Evolutionary conservation across 2,113 vertebrate genomes (phyloP), one percentile per base, ranked within the genome.

Genomic region (Pelmatolapia mariae): DNA sequence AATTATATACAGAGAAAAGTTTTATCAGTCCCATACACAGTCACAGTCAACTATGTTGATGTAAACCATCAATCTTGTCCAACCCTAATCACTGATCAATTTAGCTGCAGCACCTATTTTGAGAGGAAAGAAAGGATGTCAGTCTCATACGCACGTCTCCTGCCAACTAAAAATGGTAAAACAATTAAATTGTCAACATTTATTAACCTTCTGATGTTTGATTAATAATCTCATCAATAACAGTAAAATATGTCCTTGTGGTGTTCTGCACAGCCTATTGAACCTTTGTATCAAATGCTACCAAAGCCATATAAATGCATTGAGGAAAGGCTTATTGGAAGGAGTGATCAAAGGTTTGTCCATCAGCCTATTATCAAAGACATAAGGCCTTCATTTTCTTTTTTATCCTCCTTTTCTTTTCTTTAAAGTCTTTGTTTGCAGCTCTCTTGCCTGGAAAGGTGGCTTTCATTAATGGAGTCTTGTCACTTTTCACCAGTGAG

Each of bases 221-320:
- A 96, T 95, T 95, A 94, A 96, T 94, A 95, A 91, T 95, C 90
- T 86, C 88, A 95, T 95, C 89, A 87, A 90, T 91, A 89, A 92
- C 57, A 88, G 91, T 95, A 91, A 92, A 94, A 94, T 1, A 22
- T 79, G 92, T 93, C 95, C 92, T 96, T 95, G 94, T 10, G 6
- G 68, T 85, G 66, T 26, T 76, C 52, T 33, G 78, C 16, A 78
- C 43, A 31, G 71, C 10, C 6, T 53, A 85, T 85, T 38, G 31
- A 89, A 87, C 86, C 22, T 82, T 56, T 78, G 43, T 91, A 57
- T 90, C 59, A 54, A 87, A 45, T 38, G 61, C 52, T 89, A 85
- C 86, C 61, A 89, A 76, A 87, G 78, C 10, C 24, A 85, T 84
- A 54, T 24, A 73, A 81, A 68, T 82, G 50, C 47, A 38, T 40